phyloP scores from a whole-genome alignment of 2,797 vertebrate genomes.

The Serranus cabrilla region DNA sequence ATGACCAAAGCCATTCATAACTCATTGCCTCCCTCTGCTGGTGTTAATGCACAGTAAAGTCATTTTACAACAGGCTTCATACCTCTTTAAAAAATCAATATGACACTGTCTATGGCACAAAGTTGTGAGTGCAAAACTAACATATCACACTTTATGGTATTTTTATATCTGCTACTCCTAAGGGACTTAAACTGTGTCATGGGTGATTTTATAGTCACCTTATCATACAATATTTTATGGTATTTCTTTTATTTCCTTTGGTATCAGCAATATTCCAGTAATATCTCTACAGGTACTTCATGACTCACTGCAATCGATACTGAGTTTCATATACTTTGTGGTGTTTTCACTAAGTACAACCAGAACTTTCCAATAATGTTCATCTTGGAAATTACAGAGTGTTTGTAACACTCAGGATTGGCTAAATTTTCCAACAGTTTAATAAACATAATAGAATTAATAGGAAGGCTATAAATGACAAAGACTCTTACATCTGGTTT shows the following conservation, averaged over 20 bases:
- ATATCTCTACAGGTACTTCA: constrained; percentile 18
- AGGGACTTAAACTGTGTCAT: constrained; percentile 3
- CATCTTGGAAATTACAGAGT: neutral
- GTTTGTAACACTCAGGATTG: neutral
- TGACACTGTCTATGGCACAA: neutral
- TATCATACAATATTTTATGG: neutral
- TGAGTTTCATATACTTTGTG: neutral
- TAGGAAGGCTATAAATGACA: neutral
- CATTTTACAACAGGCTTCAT: constrained; percentile 15
- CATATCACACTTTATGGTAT: constrained; percentile 20
- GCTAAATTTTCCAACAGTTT: neutral
- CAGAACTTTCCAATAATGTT: neutral
- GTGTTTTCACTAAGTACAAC: neutral
- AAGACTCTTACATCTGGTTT: neutral
- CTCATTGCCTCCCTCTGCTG: constrained; percentile 80
- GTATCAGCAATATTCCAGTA: constrained; percentile 20
- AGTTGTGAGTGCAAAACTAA: constrained; percentile 4
- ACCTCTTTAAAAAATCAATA: constrained; percentile 27
- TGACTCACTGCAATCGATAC: constrained; percentile 17
- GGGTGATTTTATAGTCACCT: constrained; percentile 15
- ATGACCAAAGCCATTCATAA: constrained; percentile 43
- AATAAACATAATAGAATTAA: neutral
- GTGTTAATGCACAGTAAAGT: constrained; percentile 33
- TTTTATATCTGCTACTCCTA: constrained; percentile 7
- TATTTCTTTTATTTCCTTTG: constrained; percentile 14